Percentiles rank a stretch among this genome's conserved stretches.
Evolutionary conservation across 2,888 invertebrate species (phyloP).

Genomic region (Clivina fossor): DNA sequence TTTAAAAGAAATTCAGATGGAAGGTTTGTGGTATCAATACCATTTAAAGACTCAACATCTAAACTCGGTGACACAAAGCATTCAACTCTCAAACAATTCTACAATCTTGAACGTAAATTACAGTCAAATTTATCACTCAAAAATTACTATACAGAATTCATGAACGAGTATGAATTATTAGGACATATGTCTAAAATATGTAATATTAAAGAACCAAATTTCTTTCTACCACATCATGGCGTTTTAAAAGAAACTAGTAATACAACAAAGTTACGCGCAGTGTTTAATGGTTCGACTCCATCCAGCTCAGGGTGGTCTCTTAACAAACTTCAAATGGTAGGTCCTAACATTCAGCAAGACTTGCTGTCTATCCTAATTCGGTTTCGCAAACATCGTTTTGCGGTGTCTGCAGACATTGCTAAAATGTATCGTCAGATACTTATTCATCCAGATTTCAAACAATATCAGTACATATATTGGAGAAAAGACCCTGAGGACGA

Average conservation of each 20-base stretch:
- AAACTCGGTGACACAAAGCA: background rate
- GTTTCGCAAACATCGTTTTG: background rate
- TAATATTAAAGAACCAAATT: background rate
- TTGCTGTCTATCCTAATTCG: background rate
- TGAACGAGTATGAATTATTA: background rate
- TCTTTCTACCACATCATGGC: constrained; percentile 9
- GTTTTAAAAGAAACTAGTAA: constrained; percentile 11
- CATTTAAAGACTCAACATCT: background rate
- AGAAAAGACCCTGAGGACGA: no score
- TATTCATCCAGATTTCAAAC: no score
- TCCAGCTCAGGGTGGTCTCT: constrained; percentile 4
- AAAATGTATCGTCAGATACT: background rate
- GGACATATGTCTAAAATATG: constrained; percentile 9
- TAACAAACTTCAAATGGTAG: constrained; percentile 3
- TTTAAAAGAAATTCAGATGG: background rate
- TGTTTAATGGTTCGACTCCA: constrained; percentile 11
- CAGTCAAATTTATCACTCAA: background rate
- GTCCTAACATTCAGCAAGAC: constrained; percentile 21
- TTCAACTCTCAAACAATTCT: background rate
- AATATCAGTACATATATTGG: no score
- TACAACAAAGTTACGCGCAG: constrained; percentile 17
- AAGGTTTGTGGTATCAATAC: background rate
- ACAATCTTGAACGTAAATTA: no score
- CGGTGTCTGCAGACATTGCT: background rate
- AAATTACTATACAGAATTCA: background rate